Evolutionary conservation across 2,113 vertebrate species (phyloP).

Genomic region (Oxyruncus cristatus): DNA sequence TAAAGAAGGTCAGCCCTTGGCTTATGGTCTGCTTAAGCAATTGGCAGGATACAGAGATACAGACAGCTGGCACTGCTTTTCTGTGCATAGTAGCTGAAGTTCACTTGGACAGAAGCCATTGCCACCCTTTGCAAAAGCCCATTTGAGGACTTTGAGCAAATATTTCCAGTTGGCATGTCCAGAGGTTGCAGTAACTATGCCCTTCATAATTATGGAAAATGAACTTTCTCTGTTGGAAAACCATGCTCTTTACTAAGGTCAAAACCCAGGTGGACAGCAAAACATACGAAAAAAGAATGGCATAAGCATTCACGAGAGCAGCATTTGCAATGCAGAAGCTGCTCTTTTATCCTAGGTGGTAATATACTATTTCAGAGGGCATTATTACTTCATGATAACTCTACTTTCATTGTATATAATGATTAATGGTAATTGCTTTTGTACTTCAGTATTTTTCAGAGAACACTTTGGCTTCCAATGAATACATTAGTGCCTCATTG

Average conservation of each 20-base stretch:
- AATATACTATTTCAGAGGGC: constrained; percentile 1
- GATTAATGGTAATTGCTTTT: constrained; percentile 70
- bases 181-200: neutral
- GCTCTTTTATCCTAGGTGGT: neutral
- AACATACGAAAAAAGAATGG: neutral
- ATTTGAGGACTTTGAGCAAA: neutral
- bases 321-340: neutral
- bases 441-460: constrained; percentile 49
- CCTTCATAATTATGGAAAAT: neutral
- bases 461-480: constrained; percentile 39
- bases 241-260: neutral
- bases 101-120: neutral
- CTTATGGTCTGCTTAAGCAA: neutral
- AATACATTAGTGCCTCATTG: constrained; percentile 56
- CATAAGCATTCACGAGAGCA: neutral
- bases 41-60: neutral
- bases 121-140: neutral
- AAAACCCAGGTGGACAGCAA: neutral
- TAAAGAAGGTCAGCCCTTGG: neutral
- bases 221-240: neutral
- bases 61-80: neutral
- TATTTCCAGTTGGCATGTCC: neutral
- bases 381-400: constrained; percentile 46
- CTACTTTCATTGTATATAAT: constrained; percentile 54
- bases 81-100: neutral